Evolutionary conservation across 2,113 vertebrate species (phyloP).

Genomic region (Leptodactylus fuscus): DNA sequence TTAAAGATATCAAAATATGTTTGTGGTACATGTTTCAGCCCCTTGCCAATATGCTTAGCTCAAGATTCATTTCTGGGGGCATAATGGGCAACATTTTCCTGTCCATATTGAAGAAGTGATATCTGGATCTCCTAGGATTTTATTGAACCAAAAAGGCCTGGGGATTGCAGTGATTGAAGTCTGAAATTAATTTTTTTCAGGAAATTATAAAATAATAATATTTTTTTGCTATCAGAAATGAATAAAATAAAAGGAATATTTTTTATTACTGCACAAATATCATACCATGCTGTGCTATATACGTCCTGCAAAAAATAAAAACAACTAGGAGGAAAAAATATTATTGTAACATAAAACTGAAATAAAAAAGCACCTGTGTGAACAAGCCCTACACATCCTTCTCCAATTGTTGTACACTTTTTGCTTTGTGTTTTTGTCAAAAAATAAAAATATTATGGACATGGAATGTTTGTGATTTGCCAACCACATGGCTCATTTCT

Average conservation of each 20-base stretch:
- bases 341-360: no score
- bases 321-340: no score
- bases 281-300: neutral
- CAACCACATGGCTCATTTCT: no score
- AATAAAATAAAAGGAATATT: neutral
- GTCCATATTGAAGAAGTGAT: neutral
- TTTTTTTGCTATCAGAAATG: neutral
- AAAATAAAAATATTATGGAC: neutral
- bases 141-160: neutral
- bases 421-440: constrained; percentile 3
- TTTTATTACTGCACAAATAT: neutral
- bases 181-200: no score
- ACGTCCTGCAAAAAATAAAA: neutral
- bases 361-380: neutral
- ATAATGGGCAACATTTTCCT: neutral
- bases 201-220: neutral
- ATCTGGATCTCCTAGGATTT: neutral
- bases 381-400: neutral
- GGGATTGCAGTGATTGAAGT: neutral
- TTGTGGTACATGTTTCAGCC: neutral
- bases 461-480: no score
- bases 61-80: neutral
- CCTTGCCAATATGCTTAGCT: neutral
- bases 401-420: constrained; percentile 3
- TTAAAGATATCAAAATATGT: neutral